Evolutionary conservation across 2,113 vertebrate species (phyloP), one percentile per base, ranked within the genome.

Genomic region (Melospiza melodia): DNA sequence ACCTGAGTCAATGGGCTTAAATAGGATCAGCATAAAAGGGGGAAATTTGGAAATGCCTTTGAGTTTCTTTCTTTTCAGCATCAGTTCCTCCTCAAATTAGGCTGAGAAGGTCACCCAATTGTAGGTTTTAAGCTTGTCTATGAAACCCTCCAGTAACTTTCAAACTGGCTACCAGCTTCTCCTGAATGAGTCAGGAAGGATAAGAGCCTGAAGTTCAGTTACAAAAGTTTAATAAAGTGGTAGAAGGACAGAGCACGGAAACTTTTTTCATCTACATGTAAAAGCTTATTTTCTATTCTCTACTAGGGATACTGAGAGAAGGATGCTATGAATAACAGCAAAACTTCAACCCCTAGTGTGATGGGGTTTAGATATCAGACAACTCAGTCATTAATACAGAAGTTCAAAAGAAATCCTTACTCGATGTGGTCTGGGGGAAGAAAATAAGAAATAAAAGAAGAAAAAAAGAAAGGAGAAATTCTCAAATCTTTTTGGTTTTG

Each of bases 1-100:
- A 94, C 61, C 87, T 72, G 66, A 93, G 44, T 89, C 89, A 84
- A 86, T 78, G 54, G 65, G 25, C 41, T 93, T 95, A 84, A 88
- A 86, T 12, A 93, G 52, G 48, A 90, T 49, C 75, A 69, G 85
- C 52, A 71, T 48, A 75, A 88, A 95, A 84, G 41, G 72, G 3
- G 15, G 52, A 74, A 88, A 90, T 86, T 33, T 54, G 39, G 80
- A 90, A 92, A 81, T 30, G 44, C 25, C 49, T 83, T 77, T 67
- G 39, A 87, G 19, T 55, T 88, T 78, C 37, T 95, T 67, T 84
- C 66, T 90, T 90, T 76, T 84, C 67, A 93, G 72, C 30, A 15
- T 78, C 27, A 48, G 51, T 52, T 90, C 61, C 61, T 89, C 65
- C 15, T 74, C 61, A 89, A 77, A 90, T 55, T n/a, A 75, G 33